phyloP scores from a whole-genome alignment of 1,140 invertebrate species.

The Lethocerus indicus region DNA sequence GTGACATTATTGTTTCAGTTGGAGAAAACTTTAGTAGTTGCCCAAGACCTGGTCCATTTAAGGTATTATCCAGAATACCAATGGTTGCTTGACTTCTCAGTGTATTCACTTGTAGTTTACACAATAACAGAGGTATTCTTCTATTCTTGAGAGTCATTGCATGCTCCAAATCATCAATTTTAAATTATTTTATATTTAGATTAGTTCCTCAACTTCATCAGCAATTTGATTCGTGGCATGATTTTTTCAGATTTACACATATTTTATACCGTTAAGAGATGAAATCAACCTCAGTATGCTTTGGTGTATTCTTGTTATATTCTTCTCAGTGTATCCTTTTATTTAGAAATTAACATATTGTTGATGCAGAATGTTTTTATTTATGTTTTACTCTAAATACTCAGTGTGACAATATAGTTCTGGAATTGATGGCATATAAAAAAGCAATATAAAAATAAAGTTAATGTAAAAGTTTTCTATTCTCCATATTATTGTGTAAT shows the following conservation, averaged over 20 bases:
- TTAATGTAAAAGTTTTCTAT: too few relatives aligned
- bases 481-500: too few relatives aligned
- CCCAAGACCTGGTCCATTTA: slow-evolving; percentile 75
- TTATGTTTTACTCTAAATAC: too few relatives aligned
- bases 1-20: slow-evolving; percentile 35
- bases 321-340: slow-evolving; percentile 65
- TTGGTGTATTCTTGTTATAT: slow-evolving; percentile 78
- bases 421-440: too few relatives aligned
- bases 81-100: slow-evolving; percentile 86
- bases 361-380: neutral
- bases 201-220: slow-evolving; percentile 7
- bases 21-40: slow-evolving; percentile 60
- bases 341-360: neutral
- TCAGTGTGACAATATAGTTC: too few relatives aligned
- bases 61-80: slow-evolving; percentile 87
- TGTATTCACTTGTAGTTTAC: slow-evolving; percentile 77
- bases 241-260: slow-evolving; percentile 50
- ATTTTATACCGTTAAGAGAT: slow-evolving; percentile 56
- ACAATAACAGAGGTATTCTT: slow-evolving; percentile 61
- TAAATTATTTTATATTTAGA: slow-evolving; percentile 11
- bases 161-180: slow-evolving; percentile 9
- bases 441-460: too few relatives aligned
- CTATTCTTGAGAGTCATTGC: slow-evolving; percentile 14
- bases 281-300: slow-evolving; percentile 90
- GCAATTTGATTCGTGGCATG: slow-evolving; percentile 6